A percentile compares a stretch with the other conserved stretches of the same genome.
These are phyloP conservation scores for Pseudoatta argentina DNA, from an alignment of 1,140 invertebrate species.

Conservation along the genomic window DNA sequence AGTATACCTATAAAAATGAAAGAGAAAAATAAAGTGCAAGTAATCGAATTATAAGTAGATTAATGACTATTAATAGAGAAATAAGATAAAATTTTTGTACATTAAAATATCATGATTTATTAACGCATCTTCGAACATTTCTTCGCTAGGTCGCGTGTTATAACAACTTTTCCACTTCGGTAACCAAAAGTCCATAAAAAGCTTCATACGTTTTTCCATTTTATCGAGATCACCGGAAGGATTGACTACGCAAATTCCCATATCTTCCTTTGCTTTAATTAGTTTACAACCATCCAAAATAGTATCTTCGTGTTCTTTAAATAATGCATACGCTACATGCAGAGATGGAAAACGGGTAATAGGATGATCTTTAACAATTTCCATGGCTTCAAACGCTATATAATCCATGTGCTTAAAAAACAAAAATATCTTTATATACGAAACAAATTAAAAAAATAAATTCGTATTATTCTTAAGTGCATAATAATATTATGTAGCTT, in stretches of 20 bases:
- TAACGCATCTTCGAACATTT: constrained; percentile 88
- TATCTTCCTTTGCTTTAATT: constrained; percentile 79
- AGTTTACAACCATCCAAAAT: constrained; percentile 88
- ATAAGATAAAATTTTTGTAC: constrained; percentile 85
- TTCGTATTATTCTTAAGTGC: constrained; percentile 19
- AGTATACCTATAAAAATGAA: constrained; percentile 66
- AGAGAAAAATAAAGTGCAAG: constrained; percentile 13
- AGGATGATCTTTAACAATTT: constrained; percentile 88
- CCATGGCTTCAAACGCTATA: constrained; percentile 92
- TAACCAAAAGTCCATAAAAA: constrained; percentile 89
- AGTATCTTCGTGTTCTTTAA: constrained; percentile 87
- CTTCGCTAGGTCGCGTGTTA: constrained; percentile 86
- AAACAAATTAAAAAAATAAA: constrained; percentile 46
- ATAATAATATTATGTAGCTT: neutral
- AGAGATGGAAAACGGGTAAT: constrained; percentile 92
- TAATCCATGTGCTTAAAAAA: constrained; percentile 89
- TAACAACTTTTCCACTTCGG: constrained; percentile 89
- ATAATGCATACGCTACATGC: constrained; percentile 89
- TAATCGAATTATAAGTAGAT: neutral
- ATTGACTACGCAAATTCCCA: constrained; percentile 89
- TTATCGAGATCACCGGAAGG: constrained; percentile 89
- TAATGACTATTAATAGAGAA: neutral
- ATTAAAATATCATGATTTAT: constrained; percentile 89
- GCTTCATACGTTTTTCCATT: constrained; percentile 90
- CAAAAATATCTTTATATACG: constrained; percentile 56